Evolutionary conservation across 1,140 invertebrate species (phyloP).

Genomic region (Ostrea edulis): DNA sequence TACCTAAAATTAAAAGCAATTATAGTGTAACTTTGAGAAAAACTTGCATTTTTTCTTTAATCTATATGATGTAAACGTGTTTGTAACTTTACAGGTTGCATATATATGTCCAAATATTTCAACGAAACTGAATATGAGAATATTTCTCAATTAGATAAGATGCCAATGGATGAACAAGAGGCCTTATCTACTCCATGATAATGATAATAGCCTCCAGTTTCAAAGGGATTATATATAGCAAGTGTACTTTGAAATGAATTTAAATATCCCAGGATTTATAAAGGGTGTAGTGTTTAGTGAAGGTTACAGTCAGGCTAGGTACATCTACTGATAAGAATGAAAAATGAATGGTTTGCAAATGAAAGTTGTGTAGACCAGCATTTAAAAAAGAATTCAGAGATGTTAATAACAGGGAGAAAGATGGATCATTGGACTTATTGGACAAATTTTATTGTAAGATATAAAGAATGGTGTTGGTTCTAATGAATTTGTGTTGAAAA

Average conservation of each 20-base stretch:
- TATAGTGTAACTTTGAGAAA: too few species aligned
- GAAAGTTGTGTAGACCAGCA: not conserved
- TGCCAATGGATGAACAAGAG: not conserved
- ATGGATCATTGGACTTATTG: too few species aligned
- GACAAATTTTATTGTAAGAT: too few species aligned
- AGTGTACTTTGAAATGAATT: not conserved
- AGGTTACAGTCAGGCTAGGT: not conserved
- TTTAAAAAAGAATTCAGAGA: too few species aligned
- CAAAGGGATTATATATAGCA: not conserved
- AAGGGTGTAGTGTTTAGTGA: not conserved
- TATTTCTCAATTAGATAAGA: not conserved
- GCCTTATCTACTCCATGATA: not conserved
- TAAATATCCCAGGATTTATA: conserved; percentile 19
- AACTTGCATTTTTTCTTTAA: too few species aligned
- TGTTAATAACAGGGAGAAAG: too few species aligned
- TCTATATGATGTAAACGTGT: too few species aligned
- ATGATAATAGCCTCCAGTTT: not conserved
- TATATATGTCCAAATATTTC: not conserved
- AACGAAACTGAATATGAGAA: not conserved
- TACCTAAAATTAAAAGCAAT: too few species aligned
- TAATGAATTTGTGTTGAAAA: too few species aligned
- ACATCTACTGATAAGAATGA: not conserved
- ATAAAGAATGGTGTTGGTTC: too few species aligned
- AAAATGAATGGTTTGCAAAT: not conserved
- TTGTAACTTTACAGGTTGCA: too few species aligned